Percentiles rank a stretch among this genome's conserved stretches.
Conservation (phyloP, 2,113 vertebrate genomes). For the Gobio gobio region DNA sequence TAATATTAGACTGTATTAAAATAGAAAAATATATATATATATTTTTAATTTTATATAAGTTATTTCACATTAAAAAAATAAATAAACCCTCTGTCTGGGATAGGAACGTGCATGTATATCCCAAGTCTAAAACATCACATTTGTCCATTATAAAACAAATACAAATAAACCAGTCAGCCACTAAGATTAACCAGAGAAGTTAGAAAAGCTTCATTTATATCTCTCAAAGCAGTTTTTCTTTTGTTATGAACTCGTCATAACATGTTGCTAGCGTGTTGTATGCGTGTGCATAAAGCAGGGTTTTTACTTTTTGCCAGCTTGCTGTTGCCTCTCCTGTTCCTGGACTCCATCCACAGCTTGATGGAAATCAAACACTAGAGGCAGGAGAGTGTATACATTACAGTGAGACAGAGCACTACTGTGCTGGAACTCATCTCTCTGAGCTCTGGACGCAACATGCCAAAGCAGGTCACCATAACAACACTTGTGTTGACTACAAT, state of each 20-base stretch:
- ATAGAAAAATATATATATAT: no score
- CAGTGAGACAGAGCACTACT: constrained; percentile 15
- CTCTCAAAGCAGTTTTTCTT: neutral
- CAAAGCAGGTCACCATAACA: constrained; percentile 33
- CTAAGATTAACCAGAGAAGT: neutral
- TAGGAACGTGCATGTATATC: no score
- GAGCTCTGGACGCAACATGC: constrained; percentile 34
- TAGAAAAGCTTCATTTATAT: constrained; percentile 2
- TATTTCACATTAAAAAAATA: neutral
- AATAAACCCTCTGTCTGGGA: neutral
- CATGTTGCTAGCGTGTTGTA: neutral
- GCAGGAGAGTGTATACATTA: constrained; percentile 68
- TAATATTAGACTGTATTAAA: neutral
- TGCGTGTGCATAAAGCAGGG: constrained; percentile 33
- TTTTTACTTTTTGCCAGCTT: constrained; percentile 96
- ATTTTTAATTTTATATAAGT: neutral
- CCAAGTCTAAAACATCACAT: neutral
- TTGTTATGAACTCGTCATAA: constrained; percentile 21
- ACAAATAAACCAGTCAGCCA: neutral
- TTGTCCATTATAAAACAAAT: neutral
- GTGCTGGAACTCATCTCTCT: constrained; percentile 13
- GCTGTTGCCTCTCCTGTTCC: constrained; percentile 94
- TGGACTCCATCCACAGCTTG: constrained; percentile 97
- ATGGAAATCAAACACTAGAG: constrained; percentile 97
- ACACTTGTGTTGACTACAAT: constrained; percentile 1